Base-by-base conservation (phyloP, 2,113 vertebrate species). In the Tragelaphus strepsiceros region DNA sequence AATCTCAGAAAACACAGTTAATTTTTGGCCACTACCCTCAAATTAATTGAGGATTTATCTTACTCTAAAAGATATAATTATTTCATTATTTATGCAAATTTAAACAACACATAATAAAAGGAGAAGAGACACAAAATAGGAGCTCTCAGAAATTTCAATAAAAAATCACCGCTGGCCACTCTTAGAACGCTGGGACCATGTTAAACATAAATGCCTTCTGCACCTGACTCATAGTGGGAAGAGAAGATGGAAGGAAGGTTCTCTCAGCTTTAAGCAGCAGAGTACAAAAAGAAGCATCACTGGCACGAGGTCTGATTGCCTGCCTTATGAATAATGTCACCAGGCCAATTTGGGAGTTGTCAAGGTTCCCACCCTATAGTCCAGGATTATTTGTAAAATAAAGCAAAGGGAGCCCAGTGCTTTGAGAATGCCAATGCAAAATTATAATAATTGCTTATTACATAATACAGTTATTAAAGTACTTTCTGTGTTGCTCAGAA, bases 361-460 rank as follows among this genome's bases (percentile, higher is more conserved):
- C 92, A 95, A 2, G 0, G 96, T 95, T 96, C 90, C 90, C 49
- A 71, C 54, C 84, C 74, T 77, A 46, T 85, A 54, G 58, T 62
- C 46, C 88, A 97, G 5, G 24, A 58, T 96, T 94, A 86, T 96
- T 96, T 97, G 77, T 77, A 90, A 96, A 96, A 85, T 6, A 95
- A 88, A 95, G 64, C 92, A 96, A 97, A 96, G 49, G 49, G 22
- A 97, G 7, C 14, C 67, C 80, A 92, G 51, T 26, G 49, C 64
- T 96, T 95, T 88, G 88, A 91, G 46, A 90, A 92, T 56, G 54
- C 61, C 67, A 82, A 35, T 58, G 12, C 82, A 90, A 97, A 96
- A 92, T 97, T 94, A 88, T 62, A 95, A 58, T 97, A 95, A 97
- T 78, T 95, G 74, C 59, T 94, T 87, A 81, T 97, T 97, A 95